Base-by-base conservation (phyloP, 2,797 vertebrate species). In the Chrosomus eos region DNA sequence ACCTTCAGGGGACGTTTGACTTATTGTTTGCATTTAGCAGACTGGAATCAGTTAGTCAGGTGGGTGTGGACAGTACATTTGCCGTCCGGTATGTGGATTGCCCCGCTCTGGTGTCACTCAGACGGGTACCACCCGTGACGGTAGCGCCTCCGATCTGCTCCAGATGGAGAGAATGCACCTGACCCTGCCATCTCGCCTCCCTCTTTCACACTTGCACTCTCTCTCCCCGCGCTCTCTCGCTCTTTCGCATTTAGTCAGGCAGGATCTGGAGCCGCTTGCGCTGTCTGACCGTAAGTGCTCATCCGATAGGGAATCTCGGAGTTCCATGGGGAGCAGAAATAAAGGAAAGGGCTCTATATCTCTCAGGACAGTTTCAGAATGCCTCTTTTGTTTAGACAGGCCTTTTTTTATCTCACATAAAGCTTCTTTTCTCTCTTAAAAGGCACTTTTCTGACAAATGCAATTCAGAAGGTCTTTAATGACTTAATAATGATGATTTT, bases 231-330 rank as follows among this genome's bases (percentile, higher is more conserved):
- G 48, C 85, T 81, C 68, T 75, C 83, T 84, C 58, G 8, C 77
- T 84, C 74, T 64, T 48, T 70, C 60, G 31, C 81, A 72, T 88
- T 16, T 74, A 33, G 82, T 90, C 90, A 87, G 8, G 81, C 70
- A 89, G 91, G 91, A 93, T 88, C 91, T 87, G 93, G 91, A 93
- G 88, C 90, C 91, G 58, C 86, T 88, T 48, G 16, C 87, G 67
- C 86, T 88, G 74, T 89, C 91, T 88, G 48, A 85, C 71, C 51
- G 90, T 92, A 87, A 91, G 93, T 84, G 81, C 79, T 75, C 60
- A 33, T 82, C 85, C 11, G 21, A 68, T 71, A 70, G 55, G 31
- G 45, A 53, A 58, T 73, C 62, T 68, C 28, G 78, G 51, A 81
- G 83, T 75, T 87, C 60, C 28, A 64, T 73, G 45, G 68, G 55